phyloP scores from a whole-genome alignment of 2,797 vertebrate genomes.

The Psittacula derbiana region DNA sequence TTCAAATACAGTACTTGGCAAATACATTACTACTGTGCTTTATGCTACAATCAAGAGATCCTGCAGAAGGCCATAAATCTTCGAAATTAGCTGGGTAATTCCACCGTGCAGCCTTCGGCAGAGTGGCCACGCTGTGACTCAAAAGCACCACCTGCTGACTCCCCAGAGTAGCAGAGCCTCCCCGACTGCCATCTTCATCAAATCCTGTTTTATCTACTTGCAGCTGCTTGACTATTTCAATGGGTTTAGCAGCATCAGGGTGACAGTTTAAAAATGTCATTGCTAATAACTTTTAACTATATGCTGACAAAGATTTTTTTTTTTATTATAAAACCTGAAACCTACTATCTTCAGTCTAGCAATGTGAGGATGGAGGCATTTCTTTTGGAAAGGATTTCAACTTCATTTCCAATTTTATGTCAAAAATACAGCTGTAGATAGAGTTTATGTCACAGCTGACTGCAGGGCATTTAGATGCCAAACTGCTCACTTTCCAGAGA shows the following conservation, averaged over 20 bases:
- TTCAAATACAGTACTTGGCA: neutral
- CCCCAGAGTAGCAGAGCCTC: neutral
- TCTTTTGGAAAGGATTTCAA: neutral
- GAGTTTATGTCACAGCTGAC: neutral
- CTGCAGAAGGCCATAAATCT: neutral
- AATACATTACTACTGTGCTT: neutral
- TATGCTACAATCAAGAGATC: neutral
- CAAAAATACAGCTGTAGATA: neutral
- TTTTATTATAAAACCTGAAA: neutral
- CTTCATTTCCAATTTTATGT: neutral
- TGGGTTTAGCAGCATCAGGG: neutral
- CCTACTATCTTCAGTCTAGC: neutral
- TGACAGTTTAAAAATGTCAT: neutral
- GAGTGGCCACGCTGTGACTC: neutral
- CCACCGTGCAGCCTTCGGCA: neutral
- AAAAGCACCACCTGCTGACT: slow-evolving; percentile 37
- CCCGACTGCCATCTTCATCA: neutral
- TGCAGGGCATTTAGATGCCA: neutral
- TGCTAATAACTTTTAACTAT: neutral
- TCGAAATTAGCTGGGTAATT: neutral
- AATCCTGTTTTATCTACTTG: neutral
- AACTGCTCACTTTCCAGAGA: neutral
- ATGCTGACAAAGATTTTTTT: neutral
- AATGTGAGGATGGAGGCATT: neutral
- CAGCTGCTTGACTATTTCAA: neutral